These are phyloP conservation scores for Pherbina coryleti DNA, from an alignment of 2,888 invertebrate species.

Conservation along the genomic window DNA sequence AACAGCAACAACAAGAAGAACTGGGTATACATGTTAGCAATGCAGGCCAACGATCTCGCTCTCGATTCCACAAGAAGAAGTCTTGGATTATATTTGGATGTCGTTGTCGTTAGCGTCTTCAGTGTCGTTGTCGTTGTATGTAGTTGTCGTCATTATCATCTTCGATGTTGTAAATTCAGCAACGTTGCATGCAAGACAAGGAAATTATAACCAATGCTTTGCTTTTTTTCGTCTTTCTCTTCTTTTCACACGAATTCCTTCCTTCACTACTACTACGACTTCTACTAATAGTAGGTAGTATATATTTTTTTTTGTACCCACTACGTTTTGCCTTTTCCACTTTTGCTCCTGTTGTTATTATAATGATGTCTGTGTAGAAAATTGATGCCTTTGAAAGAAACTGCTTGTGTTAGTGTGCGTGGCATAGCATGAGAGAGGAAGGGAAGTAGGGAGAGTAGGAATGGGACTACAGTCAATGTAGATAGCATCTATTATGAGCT, in stretches of 20 bases:
- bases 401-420: neutral
- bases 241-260: neutral
- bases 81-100: neutral
- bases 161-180: neutral
- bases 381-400: neutral
- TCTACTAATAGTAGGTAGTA: neutral
- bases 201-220: slow-evolving; percentile 57
- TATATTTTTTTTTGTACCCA: neutral
- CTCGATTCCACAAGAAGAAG: slow-evolving; percentile 59
- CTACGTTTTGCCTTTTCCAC: neutral
- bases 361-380: slow-evolving; percentile 2
- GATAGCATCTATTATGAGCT: slow-evolving; percentile 1
- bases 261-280: neutral
- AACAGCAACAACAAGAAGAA: slow-evolving; percentile 1
- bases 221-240: neutral
- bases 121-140: neutral
- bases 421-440: neutral
- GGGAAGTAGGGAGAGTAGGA: neutral
- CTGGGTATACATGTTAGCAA: neutral
- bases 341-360: slow-evolving; percentile 29
- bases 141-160: slow-evolving; percentile 9
- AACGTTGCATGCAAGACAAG: slow-evolving; percentile 55
- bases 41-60: slow-evolving; percentile 46
- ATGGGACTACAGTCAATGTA: neutral
- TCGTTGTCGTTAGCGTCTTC: neutral